Evolutionary conservation across 2,113 vertebrate species (phyloP).

Genomic region (Pachyramphus minor): DNA sequence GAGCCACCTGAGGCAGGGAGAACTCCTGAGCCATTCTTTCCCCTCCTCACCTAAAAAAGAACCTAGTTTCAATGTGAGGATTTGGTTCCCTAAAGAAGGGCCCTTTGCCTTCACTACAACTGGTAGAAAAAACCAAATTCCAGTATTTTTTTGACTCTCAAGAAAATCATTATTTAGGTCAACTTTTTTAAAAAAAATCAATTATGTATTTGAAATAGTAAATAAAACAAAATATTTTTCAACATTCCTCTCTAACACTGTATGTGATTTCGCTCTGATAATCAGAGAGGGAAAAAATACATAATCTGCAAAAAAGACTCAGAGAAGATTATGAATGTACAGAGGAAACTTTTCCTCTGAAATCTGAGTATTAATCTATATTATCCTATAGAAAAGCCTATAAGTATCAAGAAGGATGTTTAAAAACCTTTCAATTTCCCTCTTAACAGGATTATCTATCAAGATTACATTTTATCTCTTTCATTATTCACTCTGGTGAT

Average conservation of each 20-base stretch:
- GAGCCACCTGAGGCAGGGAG: neutral
- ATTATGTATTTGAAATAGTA: neutral
- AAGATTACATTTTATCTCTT: constrained; percentile 36
- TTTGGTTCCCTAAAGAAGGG: neutral
- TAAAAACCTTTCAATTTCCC: constrained; percentile 27
- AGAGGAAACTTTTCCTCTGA: neutral
- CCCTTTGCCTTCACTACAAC: neutral
- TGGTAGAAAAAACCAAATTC: neutral
- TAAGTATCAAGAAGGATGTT: constrained; percentile 4
- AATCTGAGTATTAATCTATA: constrained; percentile 19
- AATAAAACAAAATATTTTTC: neutral
- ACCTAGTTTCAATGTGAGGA: neutral
- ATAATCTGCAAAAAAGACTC: neutral
- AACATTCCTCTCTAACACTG: neutral
- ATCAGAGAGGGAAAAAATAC: neutral
- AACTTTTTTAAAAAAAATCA: neutral
- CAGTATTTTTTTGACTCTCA: neutral
- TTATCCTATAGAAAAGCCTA: neutral
- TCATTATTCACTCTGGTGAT: constrained; percentile 6
- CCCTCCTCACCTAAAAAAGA: neutral
- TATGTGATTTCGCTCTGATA: neutral
- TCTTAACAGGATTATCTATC: constrained; percentile 37
- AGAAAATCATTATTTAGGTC: neutral
- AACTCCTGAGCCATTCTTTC: neutral
- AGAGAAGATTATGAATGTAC: neutral